Base-by-base conservation (phyloP, 2,888 invertebrate genomes). In the Griposia aprilina region DNA sequence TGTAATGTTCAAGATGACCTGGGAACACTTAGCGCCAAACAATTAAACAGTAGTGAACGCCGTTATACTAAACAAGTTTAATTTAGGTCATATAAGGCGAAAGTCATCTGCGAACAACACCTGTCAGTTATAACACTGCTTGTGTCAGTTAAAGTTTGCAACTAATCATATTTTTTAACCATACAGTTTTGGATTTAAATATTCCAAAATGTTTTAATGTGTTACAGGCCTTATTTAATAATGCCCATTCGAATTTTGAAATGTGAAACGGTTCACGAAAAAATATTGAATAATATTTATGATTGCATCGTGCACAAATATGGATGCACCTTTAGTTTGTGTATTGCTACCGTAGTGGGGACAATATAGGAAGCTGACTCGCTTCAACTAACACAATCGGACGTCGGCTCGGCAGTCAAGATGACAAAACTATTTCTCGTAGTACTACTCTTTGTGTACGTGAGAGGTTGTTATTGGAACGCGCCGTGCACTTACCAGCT, bases 381-480 rank as follows among this genome's bases (percentile, higher is more conserved):
- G 69, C 30, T 4, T 57, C 52, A 59, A 26, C 50, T 59, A 68
- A 78, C 80, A 82, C 85, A 89, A 87, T 88, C 80, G 71, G 36
- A 69, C 70, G 77, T 15, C 72, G 69, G 73, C 68, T 57, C 50
- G 65, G 62, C 67, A 50, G 68, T 82, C 69, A 70, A 76, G 30
- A 84, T 84, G 57, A 72, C 87, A 11, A 75, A 88, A 52, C 45
- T 89, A 36, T 23, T 89, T 6, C 62, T 90, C 6, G 80, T 82
- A 23, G 15, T 89, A 13, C 88, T 89, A 17, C 76, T 90, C 74
- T 90, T 89, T 5, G 82, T 76, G 26, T 79, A 84, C n/a, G 83
- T 65, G 62, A 50, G 68, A 11, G 83, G 88, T 0, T 96, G 96
- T 75, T 95, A 96, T 76, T 96, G 93, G 93, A 95, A 94, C 82